Evolutionary conservation across 2,888 invertebrate species (phyloP).

Genomic region (Caenorhabditis sp.): DNA sequence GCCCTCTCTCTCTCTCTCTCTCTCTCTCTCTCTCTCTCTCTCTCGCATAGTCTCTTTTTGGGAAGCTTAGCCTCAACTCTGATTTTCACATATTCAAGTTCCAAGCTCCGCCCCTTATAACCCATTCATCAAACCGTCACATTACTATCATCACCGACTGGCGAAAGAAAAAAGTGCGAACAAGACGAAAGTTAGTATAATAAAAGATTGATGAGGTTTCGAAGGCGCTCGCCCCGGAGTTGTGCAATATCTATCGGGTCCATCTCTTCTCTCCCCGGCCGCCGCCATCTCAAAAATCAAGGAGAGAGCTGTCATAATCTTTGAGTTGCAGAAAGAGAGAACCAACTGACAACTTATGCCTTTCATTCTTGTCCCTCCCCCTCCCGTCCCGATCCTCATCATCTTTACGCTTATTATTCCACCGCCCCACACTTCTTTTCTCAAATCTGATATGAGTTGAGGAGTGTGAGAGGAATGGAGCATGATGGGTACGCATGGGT

Average conservation of each 20-base stretch:
- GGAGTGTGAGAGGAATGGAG: not conserved
- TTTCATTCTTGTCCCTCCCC: not conserved
- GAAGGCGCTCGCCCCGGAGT: not conserved
- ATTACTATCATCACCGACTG: not conserved
- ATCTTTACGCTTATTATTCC: slow-evolving; percentile 47
- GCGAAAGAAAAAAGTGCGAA: slow-evolving; percentile 40
- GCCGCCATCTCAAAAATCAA: slow-evolving; percentile 50
- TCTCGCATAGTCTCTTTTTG: too few species aligned
- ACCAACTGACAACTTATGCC: slow-evolving; percentile 65
- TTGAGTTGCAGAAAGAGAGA: slow-evolving; percentile 58
- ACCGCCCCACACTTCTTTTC: not conserved
- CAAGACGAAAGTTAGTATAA: slow-evolving; percentile 57
- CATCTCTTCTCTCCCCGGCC: slow-evolving; percentile 5
- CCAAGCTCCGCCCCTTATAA: not conserved
- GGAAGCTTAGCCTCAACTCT: too few species aligned
- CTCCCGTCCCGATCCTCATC: slow-evolving; percentile 37
- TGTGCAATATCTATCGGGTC: slow-evolving; percentile 57
- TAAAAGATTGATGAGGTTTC: slow-evolving; percentile 59
- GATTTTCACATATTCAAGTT: not conserved
- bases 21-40: too few species aligned
- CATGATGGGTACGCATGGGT: too few species aligned
- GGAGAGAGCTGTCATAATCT: slow-evolving; percentile 56
- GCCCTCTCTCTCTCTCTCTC: too few species aligned
- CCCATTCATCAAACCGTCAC: slow-evolving; percentile 34
- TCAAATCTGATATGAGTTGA: slow-evolving; percentile 4